phyloP scores from a whole-genome alignment of 2,888 invertebrate species.

The Anthrax anthrax region DNA sequence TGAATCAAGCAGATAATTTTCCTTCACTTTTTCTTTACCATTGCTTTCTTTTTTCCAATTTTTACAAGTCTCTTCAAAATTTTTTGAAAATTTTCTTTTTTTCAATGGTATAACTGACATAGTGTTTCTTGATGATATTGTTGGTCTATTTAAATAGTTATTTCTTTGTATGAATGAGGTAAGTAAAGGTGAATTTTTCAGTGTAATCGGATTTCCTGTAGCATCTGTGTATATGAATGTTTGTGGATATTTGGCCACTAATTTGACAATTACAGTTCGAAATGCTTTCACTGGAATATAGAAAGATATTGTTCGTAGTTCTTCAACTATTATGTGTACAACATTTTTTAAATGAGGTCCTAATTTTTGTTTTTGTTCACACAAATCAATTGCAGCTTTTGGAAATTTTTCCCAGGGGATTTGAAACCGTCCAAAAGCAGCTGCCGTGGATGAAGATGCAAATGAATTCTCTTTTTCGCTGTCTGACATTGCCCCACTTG shows the following conservation, averaged over 20 bases:
- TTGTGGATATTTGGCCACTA: constrained; percentile 1
- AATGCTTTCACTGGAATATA: constrained; percentile 1
- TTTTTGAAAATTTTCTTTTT: too few relatives aligned
- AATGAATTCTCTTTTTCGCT: neutral
- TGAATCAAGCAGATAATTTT: too few relatives aligned
- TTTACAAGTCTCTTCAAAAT: too few relatives aligned
- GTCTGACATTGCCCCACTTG: constrained; percentile 1
- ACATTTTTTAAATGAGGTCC: neutral
- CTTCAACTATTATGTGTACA: constrained; percentile 1
- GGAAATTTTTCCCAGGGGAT: constrained; percentile 5
- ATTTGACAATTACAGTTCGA: neutral
- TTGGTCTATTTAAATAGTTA: too few relatives aligned
- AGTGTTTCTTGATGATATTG: too few relatives aligned
- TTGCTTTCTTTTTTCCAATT: too few relatives aligned
- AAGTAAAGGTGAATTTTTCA: constrained; percentile 1
- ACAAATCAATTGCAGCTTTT: neutral
- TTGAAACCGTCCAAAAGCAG: neutral
- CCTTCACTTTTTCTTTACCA: too few relatives aligned
- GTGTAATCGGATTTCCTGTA: neutral
- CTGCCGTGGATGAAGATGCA: too few relatives aligned
- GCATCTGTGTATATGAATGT: neutral
- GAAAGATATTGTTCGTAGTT: neutral
- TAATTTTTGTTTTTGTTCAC: neutral
- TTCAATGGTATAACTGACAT: too few relatives aligned
- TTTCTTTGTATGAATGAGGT: neutral